Evolutionary conservation across 1,140 invertebrate genomes (phyloP), one percentile per base, ranked within the genome.

Genomic region (Anoplophora glabripennis): DNA sequence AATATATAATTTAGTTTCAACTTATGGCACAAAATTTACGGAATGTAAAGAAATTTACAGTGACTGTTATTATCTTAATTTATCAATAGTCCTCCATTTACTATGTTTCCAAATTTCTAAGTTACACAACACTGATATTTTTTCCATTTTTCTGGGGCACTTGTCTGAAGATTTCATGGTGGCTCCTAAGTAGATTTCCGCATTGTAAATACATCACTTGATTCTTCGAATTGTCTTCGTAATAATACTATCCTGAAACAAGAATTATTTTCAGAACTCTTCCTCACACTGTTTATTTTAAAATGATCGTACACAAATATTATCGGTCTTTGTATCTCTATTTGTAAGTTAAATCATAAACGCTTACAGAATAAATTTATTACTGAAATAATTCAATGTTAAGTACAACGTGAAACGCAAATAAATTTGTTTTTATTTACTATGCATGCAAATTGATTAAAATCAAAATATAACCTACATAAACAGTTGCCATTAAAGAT

Each of bases 101-200:
- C 68, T 72, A 44, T 74, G 72, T 51, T 72, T 72, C 69, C 72
- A 72, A 64, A 68, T 69, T 65, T 71, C 68, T 15, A 72, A 67
- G 44, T 70, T 65, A 64, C 44, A 63, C 21, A 53, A 44, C 34
- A 56, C 38, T 40, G 41, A 49, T 48, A 48, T 35, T 55, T 46
- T 65, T 61, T 59, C 63, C 68, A 70, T 67, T 61, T 65, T 66
- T 54, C 44, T 54, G 33, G 21, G 18, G 21, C 48, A 42, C 45
- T 15, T 57, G 53, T 45, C 47, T 38, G 42, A 37, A 14, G 34
- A 18, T 38, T 36, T 53, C 54, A 65, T 66, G 28, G 54, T 61
- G 37, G 54, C 54, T 49, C 40, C 53, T 52, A 49, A 60, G 42
- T 44, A 41, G 55, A 61, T 38, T 17, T 34, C 53, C 45, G 57